Conservation (phyloP, 2,888 invertebrate species). For the Meiosimyza platycephala region DNA sequence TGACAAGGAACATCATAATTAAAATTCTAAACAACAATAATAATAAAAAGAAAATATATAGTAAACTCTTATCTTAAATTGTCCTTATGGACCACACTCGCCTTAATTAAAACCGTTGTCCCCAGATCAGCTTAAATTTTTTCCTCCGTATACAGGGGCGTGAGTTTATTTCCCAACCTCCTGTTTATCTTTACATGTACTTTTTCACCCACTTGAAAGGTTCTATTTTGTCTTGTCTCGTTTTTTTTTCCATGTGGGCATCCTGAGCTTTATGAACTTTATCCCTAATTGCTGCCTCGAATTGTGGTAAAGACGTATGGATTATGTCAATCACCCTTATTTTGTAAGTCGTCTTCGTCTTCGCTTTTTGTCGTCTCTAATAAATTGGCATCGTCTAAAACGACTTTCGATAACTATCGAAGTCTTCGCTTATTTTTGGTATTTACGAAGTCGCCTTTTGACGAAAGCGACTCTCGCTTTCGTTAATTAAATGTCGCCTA, state of each 20-base stretch:
- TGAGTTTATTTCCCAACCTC: too few species aligned
- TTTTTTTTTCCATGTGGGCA: slow-evolving; percentile 24
- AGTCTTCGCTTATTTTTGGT: too few species aligned
- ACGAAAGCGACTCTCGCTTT: too few species aligned
- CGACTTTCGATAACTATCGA: too few species aligned
- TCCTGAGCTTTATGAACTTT: slow-evolving; percentile 23
- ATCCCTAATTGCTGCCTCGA: slow-evolving; percentile 7
- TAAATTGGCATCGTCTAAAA: too few species aligned
- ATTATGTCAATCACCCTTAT: too few species aligned
- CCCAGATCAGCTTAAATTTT: slow-evolving; percentile 40
- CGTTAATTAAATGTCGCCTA: too few species aligned
- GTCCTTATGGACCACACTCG: slow-evolving; percentile 38
- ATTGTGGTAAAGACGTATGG: slow-evolving; percentile 22
- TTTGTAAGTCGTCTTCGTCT: too few species aligned
- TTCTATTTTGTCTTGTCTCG: not conserved
- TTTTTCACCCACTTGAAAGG: slow-evolving; percentile 37
- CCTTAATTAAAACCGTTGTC: slow-evolving; percentile 41
- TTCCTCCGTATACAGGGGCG: slow-evolving; percentile 28
- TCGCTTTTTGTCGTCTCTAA: too few species aligned
- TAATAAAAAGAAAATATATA: slow-evolving; percentile 1
- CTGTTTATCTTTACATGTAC: too few species aligned
- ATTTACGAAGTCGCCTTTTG: too few species aligned
- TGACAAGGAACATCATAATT: not conserved
- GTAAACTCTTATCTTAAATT: slow-evolving; percentile 33
- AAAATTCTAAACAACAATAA: not conserved